Conservation (phyloP, 1,140 invertebrate species). For the Hylaeus volcanicus region DNA sequence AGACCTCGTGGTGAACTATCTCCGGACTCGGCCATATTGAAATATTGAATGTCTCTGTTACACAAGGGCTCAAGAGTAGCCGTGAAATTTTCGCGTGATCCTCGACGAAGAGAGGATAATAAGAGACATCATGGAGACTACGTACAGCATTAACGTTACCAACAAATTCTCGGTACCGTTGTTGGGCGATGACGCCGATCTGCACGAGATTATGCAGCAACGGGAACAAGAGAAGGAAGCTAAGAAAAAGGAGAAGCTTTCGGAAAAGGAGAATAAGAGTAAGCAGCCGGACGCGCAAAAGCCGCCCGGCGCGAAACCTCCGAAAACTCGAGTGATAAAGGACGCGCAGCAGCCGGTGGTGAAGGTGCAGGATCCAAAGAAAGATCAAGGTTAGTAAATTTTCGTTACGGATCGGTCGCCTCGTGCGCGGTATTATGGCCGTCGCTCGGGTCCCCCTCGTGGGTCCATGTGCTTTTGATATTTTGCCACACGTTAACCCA, state of each 20-base stretch:
- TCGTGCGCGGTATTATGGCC: constrained; percentile 75
- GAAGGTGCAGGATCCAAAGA: constrained; percentile 81
- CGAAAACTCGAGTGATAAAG: constrained; percentile 84
- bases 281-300: constrained; percentile 83
- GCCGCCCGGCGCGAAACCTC: constrained; percentile 79
- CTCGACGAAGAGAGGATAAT: constrained; percentile 73
- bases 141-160: constrained; percentile 94
- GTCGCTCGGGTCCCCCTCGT: constrained; percentile 61
- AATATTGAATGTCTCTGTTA: constrained; percentile 80
- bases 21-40: constrained; percentile 79
- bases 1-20: constrained; percentile 79
- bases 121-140: constrained; percentile 88
- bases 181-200: constrained; percentile 93
- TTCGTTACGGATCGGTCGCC: constrained; percentile 46
- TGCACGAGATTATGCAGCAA: constrained; percentile 91
- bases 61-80: constrained; percentile 80
- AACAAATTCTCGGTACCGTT: constrained; percentile 92
- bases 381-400: constrained; percentile 84
- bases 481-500: background rate
- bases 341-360: constrained; percentile 84
- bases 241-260: constrained; percentile 90
- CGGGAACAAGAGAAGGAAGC: constrained; percentile 89
- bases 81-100: constrained; percentile 77
- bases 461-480: constrained; percentile 58
- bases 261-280: constrained; percentile 92